phyloP scores from a whole-genome alignment of 2,888 invertebrate species.

The Luperina nickerlii region DNA sequence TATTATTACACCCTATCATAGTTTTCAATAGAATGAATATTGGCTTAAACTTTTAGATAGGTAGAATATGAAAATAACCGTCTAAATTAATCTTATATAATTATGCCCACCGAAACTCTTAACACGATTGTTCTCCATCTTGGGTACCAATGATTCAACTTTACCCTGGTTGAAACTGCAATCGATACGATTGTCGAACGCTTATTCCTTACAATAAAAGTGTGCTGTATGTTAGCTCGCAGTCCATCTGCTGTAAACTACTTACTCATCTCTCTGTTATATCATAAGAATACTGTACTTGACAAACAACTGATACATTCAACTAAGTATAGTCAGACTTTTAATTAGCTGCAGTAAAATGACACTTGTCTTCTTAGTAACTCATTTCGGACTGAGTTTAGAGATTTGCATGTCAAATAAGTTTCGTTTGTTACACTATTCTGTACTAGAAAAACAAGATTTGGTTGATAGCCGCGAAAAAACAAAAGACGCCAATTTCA shows the following conservation, averaged over 20 bases:
- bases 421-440: no score
- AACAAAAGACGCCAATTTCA: no score
- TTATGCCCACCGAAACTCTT: no score
- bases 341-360: no score
- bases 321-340: no score
- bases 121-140: not conserved
- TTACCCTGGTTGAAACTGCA: not conserved
- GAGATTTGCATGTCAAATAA: no score
- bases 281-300: not conserved
- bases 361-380: no score
- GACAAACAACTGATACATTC: constrained; percentile 13
- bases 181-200: not conserved
- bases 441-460: no score
- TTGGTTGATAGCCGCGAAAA: no score
- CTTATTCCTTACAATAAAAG: not conserved
- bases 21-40: not conserved
- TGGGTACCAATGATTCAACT: no score
- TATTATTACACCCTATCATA: not conserved
- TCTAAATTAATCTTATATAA: not conserved
- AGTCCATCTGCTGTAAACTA: not conserved
- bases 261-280: not conserved
- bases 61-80: not conserved
- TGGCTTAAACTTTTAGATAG: not conserved
- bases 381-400: no score
- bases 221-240: not conserved